Evolutionary conservation across 1,140 invertebrate species (phyloP), one percentile per base, ranked within the genome.

Genomic region (Panagrolaimus sp.): DNA sequence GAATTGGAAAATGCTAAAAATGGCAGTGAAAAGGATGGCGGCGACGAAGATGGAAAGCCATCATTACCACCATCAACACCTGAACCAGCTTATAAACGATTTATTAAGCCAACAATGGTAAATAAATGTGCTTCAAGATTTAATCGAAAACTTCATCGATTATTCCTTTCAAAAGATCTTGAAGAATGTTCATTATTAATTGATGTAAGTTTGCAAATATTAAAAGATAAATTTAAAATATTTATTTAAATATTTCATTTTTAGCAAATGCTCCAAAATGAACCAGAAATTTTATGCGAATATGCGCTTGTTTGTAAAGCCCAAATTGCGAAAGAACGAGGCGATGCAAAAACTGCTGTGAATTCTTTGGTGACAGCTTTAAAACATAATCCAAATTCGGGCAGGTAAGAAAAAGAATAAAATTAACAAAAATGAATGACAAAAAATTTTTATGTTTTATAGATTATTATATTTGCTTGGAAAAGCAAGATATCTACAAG

Each of bases 401-500:
- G n/a, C 38, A 21, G n/a, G 38, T 65, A 65, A 44, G 38, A 65
- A 21, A 1, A 28, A 17, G n/a, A 68, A 44, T n/a, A 17, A 28
- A 32, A 24, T n/a, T 67, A 26, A 8, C 8, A 46, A 21, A 10
- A 38, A 4, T 38, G 7, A 38, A 7, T 38, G 32, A n/a, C 32
- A 14, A 26, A 15, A 47, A 71, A 15, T 24, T 15, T 64, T 24
- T 12, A 15, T 21, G 1, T 24, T 26, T 45, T 71, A 68, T 52
- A 77, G 76, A 71, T 21, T 78, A 28, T 24, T 73, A 12, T 69
- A 66, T 47, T 70, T 75, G 52, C 55, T 79, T 12, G 76, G 76
- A 15, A 65, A 74, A 52, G 72, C 64, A 17, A 38, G 91, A 71
- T 90, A 89, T 83, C 85, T 90, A 47, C 86, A 92, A 78, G 90